Evolutionary conservation across 2,888 invertebrate genomes (phyloP).

Genomic region (Zhengitettix transpicula): DNA sequence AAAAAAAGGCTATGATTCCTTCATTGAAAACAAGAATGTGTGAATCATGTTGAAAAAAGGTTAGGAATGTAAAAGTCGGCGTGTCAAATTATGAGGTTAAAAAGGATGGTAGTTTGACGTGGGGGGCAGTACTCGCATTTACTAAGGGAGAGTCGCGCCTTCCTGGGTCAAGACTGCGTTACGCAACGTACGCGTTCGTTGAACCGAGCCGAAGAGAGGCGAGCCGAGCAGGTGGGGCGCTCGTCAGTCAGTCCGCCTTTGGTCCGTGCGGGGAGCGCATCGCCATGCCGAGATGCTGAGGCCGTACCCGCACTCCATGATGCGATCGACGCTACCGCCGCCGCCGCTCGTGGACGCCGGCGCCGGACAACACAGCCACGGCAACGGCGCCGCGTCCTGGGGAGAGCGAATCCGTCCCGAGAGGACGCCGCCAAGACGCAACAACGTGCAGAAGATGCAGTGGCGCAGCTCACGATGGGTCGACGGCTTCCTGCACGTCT

Average conservation of each 20-base stretch:
- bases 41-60: too few relatives aligned
- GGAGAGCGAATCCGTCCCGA: conserved; percentile 53
- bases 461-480: conserved; percentile 22
- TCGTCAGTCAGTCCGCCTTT: background rate
- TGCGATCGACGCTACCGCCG: background rate
- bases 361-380: background rate
- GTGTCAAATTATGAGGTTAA: too few relatives aligned
- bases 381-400: conserved; percentile 17
- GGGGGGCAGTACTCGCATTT: too few relatives aligned
- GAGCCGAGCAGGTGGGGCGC: too few relatives aligned
- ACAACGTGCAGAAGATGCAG: conserved; percentile 21
- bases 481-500: conserved; percentile 17
- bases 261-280: background rate
- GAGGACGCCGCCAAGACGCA: conserved; percentile 36
- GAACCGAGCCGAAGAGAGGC: too few relatives aligned
- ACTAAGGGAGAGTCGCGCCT: too few relatives aligned
- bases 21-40: too few relatives aligned
- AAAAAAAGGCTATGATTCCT: too few relatives aligned
- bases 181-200: too few relatives aligned
- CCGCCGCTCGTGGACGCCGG: background rate
- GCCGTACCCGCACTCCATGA: conserved; percentile 8
- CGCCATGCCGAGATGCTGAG: background rate
- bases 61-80: too few relatives aligned
- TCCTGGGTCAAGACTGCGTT: too few relatives aligned
- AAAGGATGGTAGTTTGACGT: too few relatives aligned